These are phyloP conservation scores for Nasonia longicornis DNA, from an alignment of 1,140 invertebrate species.

Conservation along the genomic window DNA sequence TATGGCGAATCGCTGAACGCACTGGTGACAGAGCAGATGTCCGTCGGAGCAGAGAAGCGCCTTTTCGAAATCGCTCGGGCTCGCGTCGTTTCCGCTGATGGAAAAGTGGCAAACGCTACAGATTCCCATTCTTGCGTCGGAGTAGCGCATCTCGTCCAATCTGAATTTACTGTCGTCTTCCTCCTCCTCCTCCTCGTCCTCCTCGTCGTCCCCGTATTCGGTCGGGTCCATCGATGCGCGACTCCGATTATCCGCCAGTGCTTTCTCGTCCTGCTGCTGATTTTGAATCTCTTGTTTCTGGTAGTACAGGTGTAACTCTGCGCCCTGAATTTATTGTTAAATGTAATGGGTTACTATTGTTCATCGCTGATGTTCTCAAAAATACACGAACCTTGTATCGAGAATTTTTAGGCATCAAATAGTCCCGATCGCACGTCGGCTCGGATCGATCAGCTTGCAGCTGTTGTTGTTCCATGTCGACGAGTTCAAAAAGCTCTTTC, in stretches of 20 bases:
- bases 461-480: not conserved
- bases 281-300: slow-evolving; percentile 6
- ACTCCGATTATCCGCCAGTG: slow-evolving; percentile 44
- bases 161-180: not conserved
- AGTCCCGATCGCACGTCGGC: not conserved
- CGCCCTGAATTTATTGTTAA: not conserved
- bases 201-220: slow-evolving; percentile 49
- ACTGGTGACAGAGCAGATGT: slow-evolving; percentile 59
- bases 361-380: not conserved
- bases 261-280: slow-evolving; percentile 43
- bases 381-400: slow-evolving; percentile 37
- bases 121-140: slow-evolving; percentile 50
- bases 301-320: not conserved
- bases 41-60: slow-evolving; percentile 50
- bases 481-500: not conserved
- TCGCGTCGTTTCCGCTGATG: slow-evolving; percentile 44
- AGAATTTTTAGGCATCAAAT: slow-evolving; percentile 1
- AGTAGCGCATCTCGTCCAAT: slow-evolving; percentile 32
- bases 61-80: slow-evolving; percentile 45
- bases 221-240: slow-evolving; percentile 33
- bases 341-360: not conserved
- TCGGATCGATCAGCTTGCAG: not conserved
- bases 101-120: slow-evolving; percentile 59
- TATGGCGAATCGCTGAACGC: slow-evolving; percentile 54
- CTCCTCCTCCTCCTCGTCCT: slow-evolving; percentile 26